Base-by-base conservation (phyloP, 2,113 vertebrate genomes). In the Chaetura pelagica region DNA sequence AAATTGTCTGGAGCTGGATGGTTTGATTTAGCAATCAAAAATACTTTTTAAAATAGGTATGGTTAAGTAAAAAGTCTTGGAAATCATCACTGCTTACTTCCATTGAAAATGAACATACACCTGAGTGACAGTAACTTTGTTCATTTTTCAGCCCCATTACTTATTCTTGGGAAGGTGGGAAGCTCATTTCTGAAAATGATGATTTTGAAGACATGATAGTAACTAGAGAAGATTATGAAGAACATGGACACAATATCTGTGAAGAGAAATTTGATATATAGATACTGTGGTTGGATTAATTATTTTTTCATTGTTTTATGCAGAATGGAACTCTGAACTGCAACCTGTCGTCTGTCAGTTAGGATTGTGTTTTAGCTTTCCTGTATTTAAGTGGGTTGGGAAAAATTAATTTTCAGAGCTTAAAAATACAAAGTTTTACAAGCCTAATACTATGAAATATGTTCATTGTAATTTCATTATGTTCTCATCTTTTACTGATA, bases 221-320 rank as follows among this genome's bases (percentile, higher is more conserved):
- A 93, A 99, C 99, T 10, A 98, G 99, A 96, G 99, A 99, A 40
- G 99, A 99, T 92, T 99, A 99, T 93, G 99, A 99, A 96, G 99
- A 99, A 97, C 99, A 99, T 52, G 99, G 99, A 91, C 99, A 99
- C 87, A 98, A 96, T 78, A 96, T 99, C 84, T 99, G 99, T 95
- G 99, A 99, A 98, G 99, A 99, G 58, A 99, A 99, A 97, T 99
- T 99, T 98, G 99, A 99, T 92, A 98, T 99, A 95, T 99, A 98
- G 97, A 52, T 88, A 69, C 59, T n/a, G 38, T 67, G 93, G 59
- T 61, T 96, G 35, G 12, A 68, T 81, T 40, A 20, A 12, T 46
- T 82, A 54, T 66, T 77, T 82, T 61, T 89, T 63, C 27, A 63
- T 44, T 93, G 63, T 57, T 95, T 91, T 48, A 80, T 44, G 68